phyloP scores from a whole-genome alignment of 2,888 invertebrate species.

The Metopia argyrocephala region DNA sequence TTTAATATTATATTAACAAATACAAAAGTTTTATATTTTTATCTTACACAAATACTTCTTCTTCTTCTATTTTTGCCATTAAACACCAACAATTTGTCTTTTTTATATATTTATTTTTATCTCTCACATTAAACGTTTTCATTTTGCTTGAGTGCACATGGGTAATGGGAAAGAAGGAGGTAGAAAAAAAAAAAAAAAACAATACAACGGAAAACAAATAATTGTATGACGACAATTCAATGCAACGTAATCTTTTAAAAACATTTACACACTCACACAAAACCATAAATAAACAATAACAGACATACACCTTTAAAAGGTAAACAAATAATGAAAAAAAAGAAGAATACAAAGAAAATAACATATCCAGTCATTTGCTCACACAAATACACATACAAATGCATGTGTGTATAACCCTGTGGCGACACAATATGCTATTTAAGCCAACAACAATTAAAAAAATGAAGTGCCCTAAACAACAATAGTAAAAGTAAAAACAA shows the following conservation, averaged over 20 bases:
- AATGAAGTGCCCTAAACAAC: constrained; percentile 57
- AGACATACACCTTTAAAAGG: background rate
- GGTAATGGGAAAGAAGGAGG: background rate
- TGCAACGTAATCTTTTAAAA: constrained; percentile 40
- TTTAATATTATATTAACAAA: too few species aligned
- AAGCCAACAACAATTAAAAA: constrained; percentile 55
- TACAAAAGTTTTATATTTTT: too few species aligned
- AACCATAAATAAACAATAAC: constrained; percentile 36
- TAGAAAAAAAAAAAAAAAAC: background rate
- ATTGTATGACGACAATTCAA: constrained; percentile 53
- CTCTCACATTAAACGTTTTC: constrained; percentile 52
- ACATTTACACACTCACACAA: too few species aligned
- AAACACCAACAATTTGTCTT: background rate
- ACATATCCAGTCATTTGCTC: background rate
- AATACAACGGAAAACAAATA: constrained; percentile 5
- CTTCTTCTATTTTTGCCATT: background rate
- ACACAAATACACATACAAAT: background rate
- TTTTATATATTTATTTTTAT: constrained; percentile 5
- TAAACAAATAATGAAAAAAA: background rate
- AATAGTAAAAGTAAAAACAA: constrained; percentile 22
- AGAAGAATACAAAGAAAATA: background rate
- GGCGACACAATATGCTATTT: constrained; percentile 61
- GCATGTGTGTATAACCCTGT: constrained; percentile 42
- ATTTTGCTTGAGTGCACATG: constrained; percentile 34
- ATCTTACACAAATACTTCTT: too few species aligned